Percentiles rank a stretch among this genome's conserved stretches.
phyloP scores from a whole-genome alignment of 2,797 vertebrate species.

The Nyctalus aviator region DNA sequence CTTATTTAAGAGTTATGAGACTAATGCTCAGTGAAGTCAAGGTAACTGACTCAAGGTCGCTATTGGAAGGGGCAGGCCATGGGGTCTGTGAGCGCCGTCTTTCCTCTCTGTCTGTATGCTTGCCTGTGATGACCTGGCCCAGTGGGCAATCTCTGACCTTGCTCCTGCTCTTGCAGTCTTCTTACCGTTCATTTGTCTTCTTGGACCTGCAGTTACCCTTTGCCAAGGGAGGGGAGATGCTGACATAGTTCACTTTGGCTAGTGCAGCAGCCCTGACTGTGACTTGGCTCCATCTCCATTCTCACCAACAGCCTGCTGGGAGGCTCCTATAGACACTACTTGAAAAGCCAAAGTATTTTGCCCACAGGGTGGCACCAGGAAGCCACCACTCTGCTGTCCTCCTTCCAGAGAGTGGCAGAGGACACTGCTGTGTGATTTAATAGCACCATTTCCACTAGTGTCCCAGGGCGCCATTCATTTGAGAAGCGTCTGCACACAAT shows the following conservation, averaged over 20 bases:
- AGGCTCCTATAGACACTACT: background rate
- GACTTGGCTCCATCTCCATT: background rate
- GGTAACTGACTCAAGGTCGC: background rate
- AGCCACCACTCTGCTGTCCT: background rate
- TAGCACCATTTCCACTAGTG: background rate
- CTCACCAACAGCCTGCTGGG: background rate
- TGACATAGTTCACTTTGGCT: background rate
- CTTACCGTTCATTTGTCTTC: background rate
- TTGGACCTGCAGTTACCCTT: background rate
- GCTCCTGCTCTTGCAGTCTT: background rate
- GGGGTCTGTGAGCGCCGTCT: rapidly evolving
- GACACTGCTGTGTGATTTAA: slow-evolving; percentile 67
- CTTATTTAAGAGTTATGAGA: background rate
- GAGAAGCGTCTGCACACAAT: slow-evolving; percentile 69
- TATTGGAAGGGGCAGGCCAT: rapidly evolving
- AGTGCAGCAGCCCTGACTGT: rapidly evolving
- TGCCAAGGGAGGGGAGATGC: background rate
- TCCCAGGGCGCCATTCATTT: slow-evolving; percentile 56
- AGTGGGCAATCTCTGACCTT: background rate
- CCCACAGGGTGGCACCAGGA: background rate
- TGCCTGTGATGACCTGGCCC: background rate
- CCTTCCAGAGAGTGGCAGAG: slow-evolving; percentile 32
- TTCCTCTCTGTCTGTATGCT: background rate
- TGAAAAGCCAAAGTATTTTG: background rate
- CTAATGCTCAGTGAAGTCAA: background rate